Evolutionary conservation across 1,140 invertebrate species (phyloP), one percentile per base, ranked within the genome.

Genomic region (Drosophila fuyamai): DNA sequence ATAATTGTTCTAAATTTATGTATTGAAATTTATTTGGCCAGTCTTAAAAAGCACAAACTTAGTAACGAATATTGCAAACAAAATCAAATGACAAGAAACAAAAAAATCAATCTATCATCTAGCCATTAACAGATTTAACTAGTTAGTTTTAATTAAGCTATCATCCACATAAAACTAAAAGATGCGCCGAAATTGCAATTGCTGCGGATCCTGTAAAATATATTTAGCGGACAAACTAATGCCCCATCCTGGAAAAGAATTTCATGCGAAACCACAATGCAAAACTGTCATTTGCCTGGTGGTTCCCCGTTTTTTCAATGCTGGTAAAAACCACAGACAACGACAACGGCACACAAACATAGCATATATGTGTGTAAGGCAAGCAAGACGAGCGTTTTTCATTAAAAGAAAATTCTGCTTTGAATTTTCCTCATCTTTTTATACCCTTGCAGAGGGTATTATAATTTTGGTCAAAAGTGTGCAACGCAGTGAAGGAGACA

Each of bases 361-460:
- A 58, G 13, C 27, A 58, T 46, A 56, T 65, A 46, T 48, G 53
- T 48, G 47, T 67, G 38, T 46, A 58, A 35, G 23, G 23, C n/a
- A 66, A 44, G 71, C 54, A 50, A 46, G 68, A 48, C 43, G 75
- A 68, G 75, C 76, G 79, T 73, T 85, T 88, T 86, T 86, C 83
- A 86, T 86, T 86, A 88, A 82, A 88, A 76, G 65, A 58, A 83
- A 86, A 88, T 71, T 73, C 81, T 44, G 70, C 58, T 77, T 76
- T 77, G 68, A 66, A 70, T 71, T 81, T 63, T 47, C 35, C 29
- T 61, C 62, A 66, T 46, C 48, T 44, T 27, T 54, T n/a, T n/a
- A n/a, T n/a, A n/a, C n/a, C n/a, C n/a, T n/a, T n/a, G n/a, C n/a
- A n/a, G n/a, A n/a, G n/a, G n/a, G n/a, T n/a, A n/a, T n/a, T n/a